Conservation (phyloP, 1,140 invertebrate genomes). For the Eueides isabella region DNA sequence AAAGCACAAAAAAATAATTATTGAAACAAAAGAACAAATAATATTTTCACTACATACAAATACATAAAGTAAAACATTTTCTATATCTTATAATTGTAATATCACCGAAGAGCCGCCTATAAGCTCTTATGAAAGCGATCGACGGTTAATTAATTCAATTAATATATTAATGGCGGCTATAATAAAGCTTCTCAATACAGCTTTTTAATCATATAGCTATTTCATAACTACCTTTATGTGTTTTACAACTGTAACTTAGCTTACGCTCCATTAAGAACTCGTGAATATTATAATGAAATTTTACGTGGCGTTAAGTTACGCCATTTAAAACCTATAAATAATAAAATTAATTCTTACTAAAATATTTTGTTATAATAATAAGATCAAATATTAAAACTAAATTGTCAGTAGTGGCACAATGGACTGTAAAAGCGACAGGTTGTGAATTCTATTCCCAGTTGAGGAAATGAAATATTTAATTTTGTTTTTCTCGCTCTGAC, state of each 20-base stretch:
- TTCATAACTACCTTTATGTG: neutral
- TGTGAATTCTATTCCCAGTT: too few relatives aligned
- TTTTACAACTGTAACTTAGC: neutral
- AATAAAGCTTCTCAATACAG: neutral
- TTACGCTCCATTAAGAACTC: neutral
- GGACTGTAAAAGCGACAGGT: too few relatives aligned
- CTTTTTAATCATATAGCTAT: neutral
- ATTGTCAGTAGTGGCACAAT: too few relatives aligned
- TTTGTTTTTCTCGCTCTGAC: too few relatives aligned
- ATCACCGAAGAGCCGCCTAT: neutral
- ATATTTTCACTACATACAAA: neutral
- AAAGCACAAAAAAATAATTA: too few relatives aligned
- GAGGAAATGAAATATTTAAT: too few relatives aligned
- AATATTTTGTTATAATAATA: too few relatives aligned
- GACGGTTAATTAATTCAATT: conserved; percentile 19
- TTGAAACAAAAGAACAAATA: neutral
- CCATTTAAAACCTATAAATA: too few relatives aligned
- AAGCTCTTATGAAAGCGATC: conserved; percentile 7
- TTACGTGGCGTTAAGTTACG: too few relatives aligned
- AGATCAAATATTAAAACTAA: too few relatives aligned
- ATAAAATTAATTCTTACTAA: too few relatives aligned
- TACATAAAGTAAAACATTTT: neutral
- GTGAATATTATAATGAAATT: too few relatives aligned
- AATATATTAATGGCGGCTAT: conserved; percentile 20
- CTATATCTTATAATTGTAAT: neutral